phyloP scores from a whole-genome alignment of 2,888 invertebrate genomes.

The Nycteola revayana region DNA sequence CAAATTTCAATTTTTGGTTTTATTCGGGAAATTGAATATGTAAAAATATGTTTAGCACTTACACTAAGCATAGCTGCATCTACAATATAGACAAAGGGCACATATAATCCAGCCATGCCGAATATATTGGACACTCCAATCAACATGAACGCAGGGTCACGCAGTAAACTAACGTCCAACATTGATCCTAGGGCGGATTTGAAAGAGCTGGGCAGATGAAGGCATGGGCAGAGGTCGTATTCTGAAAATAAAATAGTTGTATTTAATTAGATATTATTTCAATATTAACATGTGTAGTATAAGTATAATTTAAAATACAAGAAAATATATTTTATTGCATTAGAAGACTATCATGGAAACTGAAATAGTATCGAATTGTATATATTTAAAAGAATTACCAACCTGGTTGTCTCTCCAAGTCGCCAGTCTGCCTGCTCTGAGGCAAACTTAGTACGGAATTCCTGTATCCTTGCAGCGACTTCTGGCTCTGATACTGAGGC shows the following conservation, averaged over 20 bases:
- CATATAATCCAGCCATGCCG: conserved; percentile 98
- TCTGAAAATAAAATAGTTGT: too few species aligned
- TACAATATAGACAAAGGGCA: conserved; percentile 97
- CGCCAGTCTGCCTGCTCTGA: conserved; percentile 84
- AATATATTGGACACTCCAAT: conserved; percentile 97
- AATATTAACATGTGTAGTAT: too few species aligned
- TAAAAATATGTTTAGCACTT: too few species aligned
- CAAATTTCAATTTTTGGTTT: too few species aligned
- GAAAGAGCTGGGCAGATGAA: conserved; percentile 89
- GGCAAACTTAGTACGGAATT: conserved; percentile 96
- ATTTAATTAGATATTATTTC: too few species aligned
- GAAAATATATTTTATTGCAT: too few species aligned
- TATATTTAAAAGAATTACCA: conserved; percentile 54
- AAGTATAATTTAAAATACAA: too few species aligned
- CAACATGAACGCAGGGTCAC: conserved; percentile 94
- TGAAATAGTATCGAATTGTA: too few species aligned
- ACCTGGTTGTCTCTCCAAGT: conserved; percentile 86
- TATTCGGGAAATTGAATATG: too few species aligned
- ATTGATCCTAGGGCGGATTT: conserved; percentile 92
- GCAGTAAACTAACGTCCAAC: conserved; percentile 94
- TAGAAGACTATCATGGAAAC: too few species aligned
- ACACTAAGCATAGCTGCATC: conserved; percentile 89
- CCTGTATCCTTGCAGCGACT: conserved; percentile 93
- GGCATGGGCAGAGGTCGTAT: conserved; percentile 91
- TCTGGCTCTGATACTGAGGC: conserved; percentile 96